phyloP scores from a whole-genome alignment of 2,113 vertebrate species.

The Microtus montanus region DNA sequence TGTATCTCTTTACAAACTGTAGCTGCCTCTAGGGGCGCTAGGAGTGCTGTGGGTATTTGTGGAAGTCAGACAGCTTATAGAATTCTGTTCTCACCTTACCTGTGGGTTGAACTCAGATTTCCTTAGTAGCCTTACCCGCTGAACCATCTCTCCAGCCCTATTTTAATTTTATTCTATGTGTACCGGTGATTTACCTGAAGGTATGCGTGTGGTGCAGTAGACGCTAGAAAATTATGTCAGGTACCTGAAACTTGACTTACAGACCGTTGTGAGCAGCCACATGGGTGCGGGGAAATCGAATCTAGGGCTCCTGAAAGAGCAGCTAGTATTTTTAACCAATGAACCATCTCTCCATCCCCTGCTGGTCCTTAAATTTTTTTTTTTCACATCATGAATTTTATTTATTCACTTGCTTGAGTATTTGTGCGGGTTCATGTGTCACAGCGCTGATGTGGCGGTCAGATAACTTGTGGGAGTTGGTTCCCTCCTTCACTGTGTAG shows the following conservation, averaged over 20 bases:
- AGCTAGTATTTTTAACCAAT: not conserved
- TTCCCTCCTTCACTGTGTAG: not conserved
- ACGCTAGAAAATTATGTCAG: not conserved
- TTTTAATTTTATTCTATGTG: not conserved
- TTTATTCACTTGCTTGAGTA: not conserved
- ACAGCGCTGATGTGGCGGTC: not conserved
- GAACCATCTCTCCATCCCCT: not conserved
- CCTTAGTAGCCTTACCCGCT: not conserved
- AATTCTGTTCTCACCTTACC: not conserved
- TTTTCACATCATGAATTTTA: not conserved
- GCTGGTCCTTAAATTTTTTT: not conserved
- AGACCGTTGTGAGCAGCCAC: not conserved
- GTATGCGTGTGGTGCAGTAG: not conserved
- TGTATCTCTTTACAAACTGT: not conserved
- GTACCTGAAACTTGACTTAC: not conserved
- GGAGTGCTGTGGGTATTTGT: not conserved
- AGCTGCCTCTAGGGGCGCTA: too few relatives aligned
- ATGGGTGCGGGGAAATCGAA: not conserved
- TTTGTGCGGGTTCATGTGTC: not conserved
- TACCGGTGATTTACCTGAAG: not conserved
- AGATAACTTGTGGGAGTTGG: not conserved
- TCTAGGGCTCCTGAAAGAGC: not conserved
- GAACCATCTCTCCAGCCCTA: not conserved
- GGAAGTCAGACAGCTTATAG: not conserved
- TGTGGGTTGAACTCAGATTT: not conserved